Percentiles rank a stretch among this genome's conserved stretches.
Conservation (phyloP, 2,797 vertebrate species). For the Glyptemys insculpta region DNA sequence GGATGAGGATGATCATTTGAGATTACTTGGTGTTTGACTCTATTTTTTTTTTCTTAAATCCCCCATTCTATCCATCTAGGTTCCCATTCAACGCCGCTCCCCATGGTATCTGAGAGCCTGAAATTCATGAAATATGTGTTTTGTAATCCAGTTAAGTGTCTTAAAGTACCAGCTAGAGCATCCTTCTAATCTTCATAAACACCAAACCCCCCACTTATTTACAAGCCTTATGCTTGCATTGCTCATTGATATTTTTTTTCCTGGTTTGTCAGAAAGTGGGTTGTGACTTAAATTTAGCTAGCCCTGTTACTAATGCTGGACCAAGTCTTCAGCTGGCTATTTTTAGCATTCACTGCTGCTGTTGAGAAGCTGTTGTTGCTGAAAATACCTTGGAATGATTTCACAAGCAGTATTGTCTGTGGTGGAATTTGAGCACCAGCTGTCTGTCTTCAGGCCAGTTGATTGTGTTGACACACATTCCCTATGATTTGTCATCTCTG, state of each 20-base stretch:
- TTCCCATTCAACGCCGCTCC: neutral
- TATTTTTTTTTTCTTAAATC: accelerated
- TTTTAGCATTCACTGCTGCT: constrained; percentile 62
- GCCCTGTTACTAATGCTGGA: constrained; percentile 36
- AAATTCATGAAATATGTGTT: neutral
- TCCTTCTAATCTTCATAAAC: neutral
- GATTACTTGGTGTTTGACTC: neutral
- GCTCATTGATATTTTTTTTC: constrained; percentile 39
- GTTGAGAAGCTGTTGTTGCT: constrained; percentile 45
- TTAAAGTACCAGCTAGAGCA: neutral
- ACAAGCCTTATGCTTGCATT: neutral
- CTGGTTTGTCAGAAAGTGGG: constrained; percentile 47
- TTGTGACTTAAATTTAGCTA: constrained; percentile 62
- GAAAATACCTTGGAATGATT: constrained; percentile 69
- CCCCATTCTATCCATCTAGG: neutral
- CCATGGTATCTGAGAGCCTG: neutral
- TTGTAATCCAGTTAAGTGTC: neutral
- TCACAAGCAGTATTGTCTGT: constrained; percentile 37
- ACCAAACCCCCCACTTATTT: neutral
- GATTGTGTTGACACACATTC: constrained; percentile 71
- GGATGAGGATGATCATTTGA: neutral
- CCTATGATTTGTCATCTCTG: constrained; percentile 75
- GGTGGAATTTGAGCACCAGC: constrained; percentile 70
- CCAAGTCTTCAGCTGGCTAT: constrained; percentile 21
- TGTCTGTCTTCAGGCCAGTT: constrained; percentile 71